These are phyloP conservation scores for Atta colombica DNA, from an alignment of 1,140 invertebrate genomes.

Conservation along the genomic window DNA sequence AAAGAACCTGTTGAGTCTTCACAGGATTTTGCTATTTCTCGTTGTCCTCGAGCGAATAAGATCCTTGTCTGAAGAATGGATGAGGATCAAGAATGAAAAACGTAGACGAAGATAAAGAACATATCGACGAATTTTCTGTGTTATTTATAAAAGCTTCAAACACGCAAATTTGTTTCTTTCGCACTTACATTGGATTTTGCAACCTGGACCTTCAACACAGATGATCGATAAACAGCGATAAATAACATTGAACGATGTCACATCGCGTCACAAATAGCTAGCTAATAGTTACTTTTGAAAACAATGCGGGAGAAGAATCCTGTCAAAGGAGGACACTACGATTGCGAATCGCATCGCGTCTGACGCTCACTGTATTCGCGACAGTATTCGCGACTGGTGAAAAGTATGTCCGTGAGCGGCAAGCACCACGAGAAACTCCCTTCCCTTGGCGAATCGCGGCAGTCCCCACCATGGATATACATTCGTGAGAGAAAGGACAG, in stretches of 20 bases:
- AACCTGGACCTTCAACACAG: background rate
- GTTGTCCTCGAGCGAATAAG: background rate
- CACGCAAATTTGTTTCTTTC: background rate
- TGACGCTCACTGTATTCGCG: constrained; percentile 73
- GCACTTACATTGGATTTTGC: background rate
- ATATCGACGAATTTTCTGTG: too few species aligned
- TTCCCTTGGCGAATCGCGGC: constrained; percentile 46
- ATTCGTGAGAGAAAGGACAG: constrained; percentile 85
- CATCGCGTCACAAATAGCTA: background rate
- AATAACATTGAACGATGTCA: background rate
- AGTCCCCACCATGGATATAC: constrained; percentile 74
- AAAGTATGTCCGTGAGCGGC: constrained; percentile 77
- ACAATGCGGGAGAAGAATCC: constrained; percentile 40
- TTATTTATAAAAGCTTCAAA: background rate
- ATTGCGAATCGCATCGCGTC: constrained; percentile 66
- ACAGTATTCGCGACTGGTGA: constrained; percentile 82
- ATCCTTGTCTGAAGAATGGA: too few species aligned
- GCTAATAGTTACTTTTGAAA: background rate
- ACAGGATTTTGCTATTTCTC: background rate
- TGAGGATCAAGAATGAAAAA: too few species aligned
- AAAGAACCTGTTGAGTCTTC: background rate
- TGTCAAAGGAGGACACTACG: constrained; percentile 61
- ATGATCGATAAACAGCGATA: background rate
- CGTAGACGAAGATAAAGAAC: too few species aligned
- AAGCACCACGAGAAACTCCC: constrained; percentile 73